phyloP scores from a whole-genome alignment of 2,797 vertebrate genomes.

The Syncerus caffer region DNA sequence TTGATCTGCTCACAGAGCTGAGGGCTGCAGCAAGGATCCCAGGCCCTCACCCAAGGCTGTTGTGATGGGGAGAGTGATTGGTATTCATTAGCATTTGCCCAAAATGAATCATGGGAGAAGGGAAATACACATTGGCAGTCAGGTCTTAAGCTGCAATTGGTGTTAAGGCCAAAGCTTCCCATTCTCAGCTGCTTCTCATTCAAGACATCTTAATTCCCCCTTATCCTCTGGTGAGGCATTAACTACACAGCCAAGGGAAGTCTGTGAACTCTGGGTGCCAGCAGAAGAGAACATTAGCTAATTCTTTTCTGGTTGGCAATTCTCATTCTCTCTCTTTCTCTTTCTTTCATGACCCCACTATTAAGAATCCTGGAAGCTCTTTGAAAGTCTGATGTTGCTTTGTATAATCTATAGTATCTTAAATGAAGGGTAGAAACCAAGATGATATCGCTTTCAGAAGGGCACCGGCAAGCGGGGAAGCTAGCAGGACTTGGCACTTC shows the following conservation, averaged over 20 bases:
- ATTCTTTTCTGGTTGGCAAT: not conserved
- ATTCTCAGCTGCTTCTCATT: conserved; percentile 49
- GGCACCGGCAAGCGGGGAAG: not conserved
- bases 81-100: conserved; percentile 46
- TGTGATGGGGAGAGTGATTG: not conserved
- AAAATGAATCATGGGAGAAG: conserved; percentile 3
- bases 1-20: not conserved
- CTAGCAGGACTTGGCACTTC: not conserved
- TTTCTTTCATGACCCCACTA: not conserved
- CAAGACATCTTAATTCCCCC: conserved; percentile 57
- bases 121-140: conserved; percentile 26
- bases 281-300: not conserved
- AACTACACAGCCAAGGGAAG: not conserved
- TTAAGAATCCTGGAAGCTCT: not conserved
- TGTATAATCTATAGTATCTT: not conserved
- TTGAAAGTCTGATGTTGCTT: not conserved
- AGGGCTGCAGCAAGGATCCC: not conserved
- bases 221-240: conserved; percentile 36
- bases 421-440: not conserved
- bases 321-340: not conserved
- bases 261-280: not conserved
- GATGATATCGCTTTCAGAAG: not conserved
- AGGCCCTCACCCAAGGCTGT: not conserved
- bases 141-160: conserved; percentile 26
- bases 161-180: not conserved